These are phyloP conservation scores for Eueides isabella DNA, from an alignment of 1,140 invertebrate species.

Conservation along the genomic window DNA sequence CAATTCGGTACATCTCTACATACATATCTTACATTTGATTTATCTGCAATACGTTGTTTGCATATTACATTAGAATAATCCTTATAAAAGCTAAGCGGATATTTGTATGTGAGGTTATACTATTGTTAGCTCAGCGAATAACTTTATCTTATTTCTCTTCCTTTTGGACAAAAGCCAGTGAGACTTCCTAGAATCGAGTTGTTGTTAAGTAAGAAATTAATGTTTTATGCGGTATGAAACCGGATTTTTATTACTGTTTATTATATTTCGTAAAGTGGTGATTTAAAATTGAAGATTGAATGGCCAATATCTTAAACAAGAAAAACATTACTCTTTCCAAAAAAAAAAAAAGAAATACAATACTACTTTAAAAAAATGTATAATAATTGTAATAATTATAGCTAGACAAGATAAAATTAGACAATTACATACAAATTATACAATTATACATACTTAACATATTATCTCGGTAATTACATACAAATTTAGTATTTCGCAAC, in stretches of 20 bases:
- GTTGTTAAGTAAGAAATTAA: not conserved
- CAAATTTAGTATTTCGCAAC: not conserved
- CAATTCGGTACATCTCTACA: not conserved
- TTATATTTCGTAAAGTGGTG: not conserved
- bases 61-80: not conserved
- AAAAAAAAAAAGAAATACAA: not conserved
- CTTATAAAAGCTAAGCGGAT: not conserved
- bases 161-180: slow-evolving; percentile 4
- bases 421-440: not conserved
- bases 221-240: not conserved
- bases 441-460: too few relatives aligned
- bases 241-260: not conserved
- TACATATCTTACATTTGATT: not conserved
- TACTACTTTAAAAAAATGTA: not conserved
- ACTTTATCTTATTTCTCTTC: slow-evolving; percentile 11
- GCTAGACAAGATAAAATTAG: not conserved
- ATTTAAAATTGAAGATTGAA: too few relatives aligned
- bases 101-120: not conserved
- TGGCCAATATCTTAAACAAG: too few relatives aligned
- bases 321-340: too few relatives aligned
- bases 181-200: not conserved
- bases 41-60: not conserved
- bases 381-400: not conserved
- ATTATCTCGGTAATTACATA: slow-evolving; percentile 7
- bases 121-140: slow-evolving; percentile 16